Evolutionary conservation across 2,888 invertebrate species (phyloP), one percentile per base, ranked within the genome.

Genomic region (Eupithecia dodoneata): DNA sequence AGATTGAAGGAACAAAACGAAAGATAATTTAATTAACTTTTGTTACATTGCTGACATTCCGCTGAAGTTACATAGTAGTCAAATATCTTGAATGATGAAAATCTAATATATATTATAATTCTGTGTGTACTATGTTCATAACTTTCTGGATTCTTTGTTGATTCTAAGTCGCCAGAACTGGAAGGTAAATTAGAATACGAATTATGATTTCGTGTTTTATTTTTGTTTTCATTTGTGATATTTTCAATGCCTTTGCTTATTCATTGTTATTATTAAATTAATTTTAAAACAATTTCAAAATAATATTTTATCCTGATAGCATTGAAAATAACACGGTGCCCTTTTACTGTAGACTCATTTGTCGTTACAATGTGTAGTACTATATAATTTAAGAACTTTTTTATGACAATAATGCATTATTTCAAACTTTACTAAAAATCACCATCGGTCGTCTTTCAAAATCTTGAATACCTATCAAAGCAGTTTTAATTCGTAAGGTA

Each of bases 101-200:
- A 63, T 18, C 1, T 72, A 70, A 69, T 63, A 55, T 47, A 30
- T n/a, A 72, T 42, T 42, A 65, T 44, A 59, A 70, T 69, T 45
- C 72, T 76, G 15, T 74, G n/a, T 71, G 59, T 67, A 52, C 49
- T 44, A 41, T 78, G 72, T 75, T 71, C 47, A 59, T 71, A 59
- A 79, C 65, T 74, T 44, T 45, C 77, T 80, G 76, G 76, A 77
- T 80, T 74, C 71, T 72, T 71, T 73, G 72, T 81, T 80, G 73
- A 73, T 77, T 73, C 72, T 77, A 77, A 77, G 72, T 82, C 73
- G 42, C 67, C 76, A 76, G 80, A 76, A 77, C 6, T 66, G 41
- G 67, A 76, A 80, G 77, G 79, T 80, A 80, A 80, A 42, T 45
- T 75, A 75, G 71, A 63, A 71, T 74, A 69, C 69, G 63, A 63